Base-by-base conservation (phyloP, 1,140 invertebrate genomes). In the Druon quercuslanigerum region DNA sequence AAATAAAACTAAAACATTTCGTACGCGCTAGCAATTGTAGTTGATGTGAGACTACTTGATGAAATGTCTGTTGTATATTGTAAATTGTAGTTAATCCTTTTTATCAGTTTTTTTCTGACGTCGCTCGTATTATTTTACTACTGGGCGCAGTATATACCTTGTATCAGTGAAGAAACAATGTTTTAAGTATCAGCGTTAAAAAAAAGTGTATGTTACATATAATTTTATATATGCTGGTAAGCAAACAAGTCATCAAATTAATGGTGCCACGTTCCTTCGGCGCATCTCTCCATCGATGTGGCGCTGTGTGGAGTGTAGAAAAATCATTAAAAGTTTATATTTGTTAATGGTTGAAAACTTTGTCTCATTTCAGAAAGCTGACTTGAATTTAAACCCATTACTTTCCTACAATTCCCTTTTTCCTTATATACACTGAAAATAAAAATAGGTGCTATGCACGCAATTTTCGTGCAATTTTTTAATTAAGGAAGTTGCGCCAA, bases 251-350 rank as follows among this genome's bases (percentile, higher is more conserved):
- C 57, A 40, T 66, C 57, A 66, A 8, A 60, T 11, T 25, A 13
- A 57, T 60, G 57, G 40, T 66, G 57, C 40, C 57, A 33, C 16
- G 25, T 66, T 66, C 14, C 13, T 40, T 60, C 25, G 11, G 57
- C 57, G 57, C 57, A 25, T 20, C 33, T 66, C 20, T 14, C 20
- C 54, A 56, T 60, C 14, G 40, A 66, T 66, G 60, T 66, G 40
- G 60, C 14, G 60, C 25, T 66, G 14, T 40, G 60, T 66, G 60
- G 60, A 66, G 40, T 66, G 60, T 66, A 66, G 16, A 40, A 66
- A 66, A 66, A 66, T n/a, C 60, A 66, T 66, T 66, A 66, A 66
- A 66, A 66, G 40, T 66, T 66, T 66, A 66, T 66, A 66, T 66
- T 66, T 66, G 60, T 66, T 66, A 66, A 66, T 66, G 60, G 60